These are phyloP conservation scores for Bactericera cockerelli DNA, from an alignment of 1,140 invertebrate species.

Conservation along the genomic window DNA sequence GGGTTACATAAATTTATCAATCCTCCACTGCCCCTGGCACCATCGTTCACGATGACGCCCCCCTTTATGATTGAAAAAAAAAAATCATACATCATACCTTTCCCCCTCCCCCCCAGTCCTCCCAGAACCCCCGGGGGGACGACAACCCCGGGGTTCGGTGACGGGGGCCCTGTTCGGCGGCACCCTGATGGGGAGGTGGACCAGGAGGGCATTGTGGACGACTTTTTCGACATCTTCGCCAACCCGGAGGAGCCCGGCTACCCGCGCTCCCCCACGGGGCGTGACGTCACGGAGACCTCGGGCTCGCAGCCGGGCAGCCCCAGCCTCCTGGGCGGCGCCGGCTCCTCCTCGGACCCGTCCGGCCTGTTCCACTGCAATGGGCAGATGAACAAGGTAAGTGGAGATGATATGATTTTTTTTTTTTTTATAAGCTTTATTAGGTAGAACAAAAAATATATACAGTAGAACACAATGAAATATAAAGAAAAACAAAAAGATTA, in stretches of 20 bases:
- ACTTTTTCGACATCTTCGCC: conserved; percentile 1
- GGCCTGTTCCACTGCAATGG: conserved; percentile 43
- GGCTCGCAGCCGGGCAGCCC: conserved; percentile 43
- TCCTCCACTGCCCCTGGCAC: too few relatives aligned
- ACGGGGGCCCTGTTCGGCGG: not conserved
- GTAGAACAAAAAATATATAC: too few relatives aligned
- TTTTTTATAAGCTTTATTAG: not conserved
- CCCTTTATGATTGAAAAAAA: not conserved
- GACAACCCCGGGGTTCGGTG: not conserved
- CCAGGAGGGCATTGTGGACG: not conserved
- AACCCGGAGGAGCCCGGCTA: conserved; percentile 16
- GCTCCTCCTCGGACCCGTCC: conserved; percentile 36
- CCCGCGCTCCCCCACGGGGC: not conserved
- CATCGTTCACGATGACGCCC: too few relatives aligned
- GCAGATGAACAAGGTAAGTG: conserved; percentile 30
- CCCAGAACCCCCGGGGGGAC: not conserved
- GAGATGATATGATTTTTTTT: conserved; percentile 3
- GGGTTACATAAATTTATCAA: too few relatives aligned
- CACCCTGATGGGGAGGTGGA: not conserved
- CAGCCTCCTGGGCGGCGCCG: conserved; percentile 36
- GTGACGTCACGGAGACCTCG: conserved; percentile 23
- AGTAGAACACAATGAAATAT: too few relatives aligned
- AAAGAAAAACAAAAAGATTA: too few relatives aligned
- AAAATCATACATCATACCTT: not conserved
- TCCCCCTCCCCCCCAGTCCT: not conserved